Evolutionary conservation across 2,888 invertebrate genomes (phyloP).

Genomic region (Sisyra terminalis): DNA sequence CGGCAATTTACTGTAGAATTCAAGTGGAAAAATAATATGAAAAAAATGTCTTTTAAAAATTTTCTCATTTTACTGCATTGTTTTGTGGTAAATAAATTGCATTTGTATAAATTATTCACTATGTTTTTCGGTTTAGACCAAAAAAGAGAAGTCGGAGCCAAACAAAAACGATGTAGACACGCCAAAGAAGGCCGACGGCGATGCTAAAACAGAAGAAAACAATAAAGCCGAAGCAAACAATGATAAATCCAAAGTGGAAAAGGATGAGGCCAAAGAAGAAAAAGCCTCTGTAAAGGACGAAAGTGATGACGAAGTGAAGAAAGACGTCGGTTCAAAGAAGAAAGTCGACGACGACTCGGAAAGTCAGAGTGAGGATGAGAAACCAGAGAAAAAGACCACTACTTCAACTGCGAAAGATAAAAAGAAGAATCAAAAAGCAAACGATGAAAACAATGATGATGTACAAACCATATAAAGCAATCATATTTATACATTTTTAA

Average conservation of each 20-base stretch:
- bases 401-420: not conserved
- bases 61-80: too few species aligned
- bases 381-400: not conserved
- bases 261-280: slow-evolving; percentile 16
- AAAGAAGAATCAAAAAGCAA: not conserved
- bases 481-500: not conserved
- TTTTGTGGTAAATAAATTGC: slow-evolving; percentile 13
- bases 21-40: slow-evolving; percentile 13
- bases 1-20: slow-evolving; percentile 10
- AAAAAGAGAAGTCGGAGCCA: slow-evolving; percentile 11
- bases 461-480: not conserved
- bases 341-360: slow-evolving; percentile 13
- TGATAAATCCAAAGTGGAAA: slow-evolving; percentile 14
- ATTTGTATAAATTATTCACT: not conserved
- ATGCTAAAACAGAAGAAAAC: slow-evolving; percentile 17
- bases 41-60: slow-evolving; percentile 11
- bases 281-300: slow-evolving; percentile 17
- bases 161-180: slow-evolving; percentile 14
- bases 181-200: slow-evolving; percentile 13
- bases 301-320: slow-evolving; percentile 15
- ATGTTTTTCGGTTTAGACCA: not conserved
- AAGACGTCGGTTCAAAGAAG: slow-evolving; percentile 12
- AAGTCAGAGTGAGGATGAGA: slow-evolving; percentile 15
- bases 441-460: not conserved
- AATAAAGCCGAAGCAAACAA: slow-evolving; percentile 13